Evolutionary conservation across 2,888 invertebrate genomes (phyloP).

Genomic region (Julus scandinavius): DNA sequence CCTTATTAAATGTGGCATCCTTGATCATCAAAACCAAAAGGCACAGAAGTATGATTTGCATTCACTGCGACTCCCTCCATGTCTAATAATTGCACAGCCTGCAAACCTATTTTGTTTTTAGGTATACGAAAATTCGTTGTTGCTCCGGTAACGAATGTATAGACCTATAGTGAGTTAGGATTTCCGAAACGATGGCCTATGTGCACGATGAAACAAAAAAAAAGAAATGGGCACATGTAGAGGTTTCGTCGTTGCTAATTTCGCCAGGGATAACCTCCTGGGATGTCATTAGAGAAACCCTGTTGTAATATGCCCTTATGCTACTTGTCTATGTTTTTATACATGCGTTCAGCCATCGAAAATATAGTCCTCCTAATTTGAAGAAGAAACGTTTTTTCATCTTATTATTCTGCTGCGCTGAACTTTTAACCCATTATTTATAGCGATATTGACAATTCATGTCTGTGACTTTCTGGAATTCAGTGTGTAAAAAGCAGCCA

Average conservation of each 20-base stretch:
- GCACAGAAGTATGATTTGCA: constrained; percentile 35
- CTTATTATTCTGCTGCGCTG: constrained; percentile 37
- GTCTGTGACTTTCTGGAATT: background rate
- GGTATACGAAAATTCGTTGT: background rate
- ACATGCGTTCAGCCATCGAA: background rate
- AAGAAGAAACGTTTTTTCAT: constrained; percentile 39
- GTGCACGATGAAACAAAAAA: background rate
- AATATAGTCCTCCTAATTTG: background rate
- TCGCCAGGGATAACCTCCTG: constrained; percentile 1
- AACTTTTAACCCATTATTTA: constrained; percentile 42
- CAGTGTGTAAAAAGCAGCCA: background rate
- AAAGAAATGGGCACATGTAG: background rate
- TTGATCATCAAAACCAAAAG: constrained; percentile 9
- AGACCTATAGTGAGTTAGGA: background rate
- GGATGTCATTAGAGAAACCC: constrained; percentile 35
- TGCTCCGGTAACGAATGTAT: background rate
- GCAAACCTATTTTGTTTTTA: background rate
- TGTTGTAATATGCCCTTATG: constrained; percentile 8
- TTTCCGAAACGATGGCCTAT: background rate
- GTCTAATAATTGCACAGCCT: constrained; percentile 21
- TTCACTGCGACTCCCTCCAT: background rate
- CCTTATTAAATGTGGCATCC: constrained; percentile 21
- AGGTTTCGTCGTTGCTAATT: background rate
- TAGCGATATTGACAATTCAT: constrained; percentile 19
- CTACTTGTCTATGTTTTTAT: background rate